phyloP scores from a whole-genome alignment of 2,888 invertebrate genomes.

The Acronicta psi region DNA sequence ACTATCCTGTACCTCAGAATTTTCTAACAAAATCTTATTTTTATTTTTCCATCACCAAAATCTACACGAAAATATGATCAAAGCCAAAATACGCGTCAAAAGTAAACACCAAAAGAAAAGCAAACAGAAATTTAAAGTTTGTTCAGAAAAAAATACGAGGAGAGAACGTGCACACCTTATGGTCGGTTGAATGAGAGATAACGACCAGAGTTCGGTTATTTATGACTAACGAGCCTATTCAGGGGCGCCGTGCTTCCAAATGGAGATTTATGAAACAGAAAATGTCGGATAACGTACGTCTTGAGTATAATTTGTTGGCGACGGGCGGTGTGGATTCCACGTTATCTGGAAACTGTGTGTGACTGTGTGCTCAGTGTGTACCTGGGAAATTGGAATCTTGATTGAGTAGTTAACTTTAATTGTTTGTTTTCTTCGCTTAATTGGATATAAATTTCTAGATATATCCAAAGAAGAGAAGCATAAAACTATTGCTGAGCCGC shows the following conservation, averaged over 20 bases:
- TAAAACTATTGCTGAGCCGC: too few relatives aligned
- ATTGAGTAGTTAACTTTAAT: neutral
- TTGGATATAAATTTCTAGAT: neutral
- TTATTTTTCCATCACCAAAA: neutral
- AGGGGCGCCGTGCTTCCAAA: conserved; percentile 77
- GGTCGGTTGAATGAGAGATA: conserved; percentile 82
- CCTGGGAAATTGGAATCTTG: conserved; percentile 11
- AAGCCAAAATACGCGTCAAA: conserved; percentile 17
- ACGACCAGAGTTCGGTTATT: conserved; percentile 87
- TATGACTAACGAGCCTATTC: conserved; percentile 88
- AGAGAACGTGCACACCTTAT: conserved; percentile 67
- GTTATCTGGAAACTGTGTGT: conserved; percentile 45
- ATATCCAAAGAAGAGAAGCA: too few relatives aligned
- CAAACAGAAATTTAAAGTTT: conserved; percentile 69
- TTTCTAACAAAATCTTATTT: too few relatives aligned
- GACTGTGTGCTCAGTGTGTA: conserved; percentile 18
- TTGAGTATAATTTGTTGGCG: conserved; percentile 77
- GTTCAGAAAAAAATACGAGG: conserved; percentile 53
- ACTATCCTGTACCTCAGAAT: too few relatives aligned
- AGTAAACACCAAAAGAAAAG: conserved; percentile 51
- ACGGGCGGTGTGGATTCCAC: conserved; percentile 48
- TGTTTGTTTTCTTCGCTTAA: conserved; percentile 1
- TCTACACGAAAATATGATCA: too few relatives aligned
- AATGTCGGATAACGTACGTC: conserved; percentile 82
- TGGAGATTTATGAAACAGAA: conserved; percentile 87